Evolutionary conservation across 2,888 invertebrate species (phyloP).

Genomic region (Lycophotia porphyrea): DNA sequence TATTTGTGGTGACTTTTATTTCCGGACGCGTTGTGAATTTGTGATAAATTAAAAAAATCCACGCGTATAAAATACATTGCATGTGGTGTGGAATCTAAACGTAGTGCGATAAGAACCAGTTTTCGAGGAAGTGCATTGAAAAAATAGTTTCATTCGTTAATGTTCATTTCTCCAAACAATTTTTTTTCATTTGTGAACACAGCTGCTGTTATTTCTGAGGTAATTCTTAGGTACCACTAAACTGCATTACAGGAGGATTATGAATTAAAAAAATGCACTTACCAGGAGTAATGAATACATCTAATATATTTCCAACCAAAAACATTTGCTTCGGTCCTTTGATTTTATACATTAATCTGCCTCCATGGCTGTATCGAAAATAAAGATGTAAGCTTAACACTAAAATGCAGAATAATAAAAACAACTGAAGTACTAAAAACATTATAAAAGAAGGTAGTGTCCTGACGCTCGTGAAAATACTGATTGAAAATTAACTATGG

Average conservation of each 20-base stretch:
- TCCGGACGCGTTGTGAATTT: no score
- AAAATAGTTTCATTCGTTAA: neutral
- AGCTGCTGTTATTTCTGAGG: neutral
- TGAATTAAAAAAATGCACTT: conserved; percentile 9
- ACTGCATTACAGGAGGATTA: neutral
- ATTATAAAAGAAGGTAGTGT: conserved; percentile 15
- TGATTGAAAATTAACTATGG: conserved; percentile 6
- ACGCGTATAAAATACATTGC: no score
- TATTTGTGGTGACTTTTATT: no score
- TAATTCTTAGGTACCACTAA: neutral
- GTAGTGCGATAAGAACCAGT: no score
- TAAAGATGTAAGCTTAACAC: conserved; percentile 44
- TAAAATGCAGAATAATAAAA: conserved; percentile 20
- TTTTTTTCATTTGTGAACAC: neutral
- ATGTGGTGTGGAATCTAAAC: no score
- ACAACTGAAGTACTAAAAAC: conserved; percentile 22
- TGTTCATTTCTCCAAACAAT: neutral
- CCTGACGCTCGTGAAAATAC: conserved; percentile 23
- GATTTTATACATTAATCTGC: conserved; percentile 54
- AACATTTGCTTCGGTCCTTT: conserved; percentile 50
- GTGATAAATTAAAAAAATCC: no score
- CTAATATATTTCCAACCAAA: conserved; percentile 53
- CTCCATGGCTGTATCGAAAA: conserved; percentile 46
- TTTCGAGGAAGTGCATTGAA: no score
- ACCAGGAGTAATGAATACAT: conserved; percentile 55